Evolutionary conservation across 37 sponge, comb jelly and placozoan genomes (phyloP), one percentile per base, ranked within the genome.

Genomic region (Crambe crambe): DNA sequence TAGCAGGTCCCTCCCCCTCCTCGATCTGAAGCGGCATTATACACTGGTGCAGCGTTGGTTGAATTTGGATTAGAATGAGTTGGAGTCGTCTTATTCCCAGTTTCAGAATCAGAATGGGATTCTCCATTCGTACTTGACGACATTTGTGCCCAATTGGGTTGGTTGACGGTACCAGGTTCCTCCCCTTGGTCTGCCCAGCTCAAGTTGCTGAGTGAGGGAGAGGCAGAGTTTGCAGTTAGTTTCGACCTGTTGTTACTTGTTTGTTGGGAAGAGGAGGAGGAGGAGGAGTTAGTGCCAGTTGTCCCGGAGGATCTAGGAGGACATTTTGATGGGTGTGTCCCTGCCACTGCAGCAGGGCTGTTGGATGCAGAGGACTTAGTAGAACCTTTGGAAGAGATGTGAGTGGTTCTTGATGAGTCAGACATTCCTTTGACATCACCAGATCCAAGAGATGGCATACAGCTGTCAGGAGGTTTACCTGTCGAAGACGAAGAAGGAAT

Each of bases 141-240:
- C 41, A 76, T 56, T 23, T 38, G 61, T 30, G 76, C 76, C 76
- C 76, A 76, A 2, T 76, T 62, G 25, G 76, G 65, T 42, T 36
- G 15, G n/a, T 9, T 40, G 8, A 40, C 70, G 15, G 2, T 4
- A 15, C 26, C 42, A 2, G 1, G 6, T 1, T 40, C 70, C 3
- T 70, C 70, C 17, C 35, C 68, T 3, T 5, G 20, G n/a, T 70
- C 70, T n/a, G 70, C 70, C 70, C 70, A 70, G 26, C 42, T 40
- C 1, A 42, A 40, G n/a, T 30, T 30, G 10, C 12, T 32, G 10
- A 70, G 71, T 3, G 71, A 22, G 38, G n/a, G 43, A 9, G 71
- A 70, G 23, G n/a, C 25, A 5, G 37, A 29, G 12, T 6, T 22
- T 8, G 71, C 20, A 22, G n/a, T 70, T 3, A 37, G 34, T 4